Evolutionary conservation across 2,797 vertebrate species (phyloP).

Genomic region (Chrysocyon brachyurus): DNA sequence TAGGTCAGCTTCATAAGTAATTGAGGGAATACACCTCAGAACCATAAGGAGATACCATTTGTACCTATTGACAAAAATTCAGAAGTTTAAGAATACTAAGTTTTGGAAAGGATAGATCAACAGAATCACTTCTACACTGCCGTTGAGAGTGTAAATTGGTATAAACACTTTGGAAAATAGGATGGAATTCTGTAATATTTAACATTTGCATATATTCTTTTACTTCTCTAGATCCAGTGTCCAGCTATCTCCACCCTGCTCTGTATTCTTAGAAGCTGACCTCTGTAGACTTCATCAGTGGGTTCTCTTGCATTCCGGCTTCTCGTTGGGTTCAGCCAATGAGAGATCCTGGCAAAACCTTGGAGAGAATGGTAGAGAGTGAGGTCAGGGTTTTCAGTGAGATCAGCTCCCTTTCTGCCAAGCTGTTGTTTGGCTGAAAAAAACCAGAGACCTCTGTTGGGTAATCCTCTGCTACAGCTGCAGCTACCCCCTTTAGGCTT

Average conservation of each 20-base stretch:
- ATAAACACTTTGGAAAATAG: not conserved
- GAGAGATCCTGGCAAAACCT: not conserved
- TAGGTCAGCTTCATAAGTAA: not conserved
- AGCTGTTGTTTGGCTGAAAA: slow-evolving; percentile 25
- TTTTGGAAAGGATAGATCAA: not conserved
- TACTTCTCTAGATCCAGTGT: not conserved
- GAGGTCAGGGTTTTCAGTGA: not conserved
- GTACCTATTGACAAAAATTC: not conserved
- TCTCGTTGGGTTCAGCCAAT: not conserved
- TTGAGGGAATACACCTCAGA: not conserved
- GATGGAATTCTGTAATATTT: not conserved
- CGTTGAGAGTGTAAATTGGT: not conserved
- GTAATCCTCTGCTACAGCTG: not conserved
- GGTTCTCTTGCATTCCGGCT: not conserved
- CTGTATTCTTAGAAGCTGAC: not conserved
- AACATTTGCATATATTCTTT: not conserved
- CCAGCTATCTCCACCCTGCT: not conserved
- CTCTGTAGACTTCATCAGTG: not conserved
- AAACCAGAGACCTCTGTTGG: not conserved
- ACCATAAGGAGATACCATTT: not conserved
- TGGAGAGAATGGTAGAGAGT: not conserved
- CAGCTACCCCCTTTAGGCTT: not conserved
- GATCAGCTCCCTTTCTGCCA: not conserved
- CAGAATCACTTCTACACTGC: not conserved
- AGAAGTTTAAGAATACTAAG: not conserved